Evolutionary conservation across 92 coral and sea anemone genomes (phyloP).

Genomic region (Epizoanthus rinbou): DNA sequence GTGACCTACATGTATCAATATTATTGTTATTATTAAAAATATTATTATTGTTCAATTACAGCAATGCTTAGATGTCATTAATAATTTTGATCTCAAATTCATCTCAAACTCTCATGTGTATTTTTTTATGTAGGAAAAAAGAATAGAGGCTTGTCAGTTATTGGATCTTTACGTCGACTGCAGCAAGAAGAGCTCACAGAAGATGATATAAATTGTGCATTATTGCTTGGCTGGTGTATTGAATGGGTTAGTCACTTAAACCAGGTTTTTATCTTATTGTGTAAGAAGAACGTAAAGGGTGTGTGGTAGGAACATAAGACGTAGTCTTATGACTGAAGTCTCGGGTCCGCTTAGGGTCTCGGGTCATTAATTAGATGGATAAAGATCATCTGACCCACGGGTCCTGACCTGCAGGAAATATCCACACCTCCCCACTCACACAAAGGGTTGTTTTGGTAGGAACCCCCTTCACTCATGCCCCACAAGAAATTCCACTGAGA

Average conservation of each 20-base stretch:
- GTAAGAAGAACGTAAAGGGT: neutral
- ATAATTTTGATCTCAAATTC: neutral
- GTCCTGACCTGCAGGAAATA: too few species aligned
- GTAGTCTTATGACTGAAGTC: too few species aligned
- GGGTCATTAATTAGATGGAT: too few species aligned
- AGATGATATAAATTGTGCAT: constrained; percentile 64
- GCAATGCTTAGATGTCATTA: neutral
- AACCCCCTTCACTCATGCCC: too few species aligned
- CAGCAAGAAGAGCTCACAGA: constrained; percentile 62
- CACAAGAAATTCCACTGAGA: too few species aligned
- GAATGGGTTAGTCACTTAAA: constrained; percentile 74
- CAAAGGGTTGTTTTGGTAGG: too few species aligned
- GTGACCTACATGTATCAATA: too few species aligned
- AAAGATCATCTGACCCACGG: too few species aligned
- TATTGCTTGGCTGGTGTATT: constrained; percentile 89
- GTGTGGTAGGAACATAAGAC: neutral
- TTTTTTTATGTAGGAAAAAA: constrained; percentile 63
- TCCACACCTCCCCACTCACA: too few species aligned
- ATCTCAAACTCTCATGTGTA: neutral
- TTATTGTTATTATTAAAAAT: too few species aligned
- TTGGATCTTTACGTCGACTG: constrained; percentile 79
- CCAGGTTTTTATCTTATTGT: neutral
- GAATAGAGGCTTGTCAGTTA: constrained; percentile 88
- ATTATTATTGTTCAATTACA: too few species aligned
- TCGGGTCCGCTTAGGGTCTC: too few species aligned